A percentile compares a stretch with the other conserved stretches of the same genome.
phyloP scores from a whole-genome alignment of 2,888 invertebrate species.

The Linyphia triangularis region DNA sequence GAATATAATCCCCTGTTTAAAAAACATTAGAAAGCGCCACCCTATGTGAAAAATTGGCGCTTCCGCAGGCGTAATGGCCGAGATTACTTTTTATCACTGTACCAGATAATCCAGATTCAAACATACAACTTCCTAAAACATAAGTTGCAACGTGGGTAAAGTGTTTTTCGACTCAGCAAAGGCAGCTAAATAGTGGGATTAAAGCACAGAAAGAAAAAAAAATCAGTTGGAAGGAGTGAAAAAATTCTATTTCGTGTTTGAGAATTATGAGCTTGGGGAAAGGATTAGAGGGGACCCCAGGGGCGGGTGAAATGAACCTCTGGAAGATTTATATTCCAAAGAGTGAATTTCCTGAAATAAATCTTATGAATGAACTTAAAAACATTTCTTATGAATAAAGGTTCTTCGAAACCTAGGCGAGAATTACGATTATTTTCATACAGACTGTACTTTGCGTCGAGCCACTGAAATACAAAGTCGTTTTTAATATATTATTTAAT shows the following conservation, averaged over 20 bases:
- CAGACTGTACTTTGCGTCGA: no score
- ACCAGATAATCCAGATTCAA: conserved; percentile 14
- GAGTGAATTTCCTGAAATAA: not conserved
- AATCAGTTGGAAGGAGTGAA: not conserved
- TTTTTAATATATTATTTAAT: no score
- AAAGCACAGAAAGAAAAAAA: not conserved
- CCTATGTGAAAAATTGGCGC: conserved; percentile 31
- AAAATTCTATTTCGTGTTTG: not conserved
- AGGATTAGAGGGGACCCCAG: not conserved
- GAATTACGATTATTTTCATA: no score
- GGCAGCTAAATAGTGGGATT: conserved; percentile 21
- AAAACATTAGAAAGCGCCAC: conserved; percentile 42
- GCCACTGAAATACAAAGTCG: no score
- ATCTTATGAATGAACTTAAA: not conserved
- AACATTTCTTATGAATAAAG: not conserved
- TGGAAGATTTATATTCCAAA: not conserved
- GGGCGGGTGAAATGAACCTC: not conserved
- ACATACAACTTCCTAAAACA: conserved; percentile 1
- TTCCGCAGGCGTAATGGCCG: not conserved
- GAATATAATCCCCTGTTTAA: conserved; percentile 26
- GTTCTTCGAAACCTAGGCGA: no score
- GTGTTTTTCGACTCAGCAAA: not conserved
- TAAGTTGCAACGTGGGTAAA: not conserved
- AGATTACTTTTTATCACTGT: conserved; percentile 43
- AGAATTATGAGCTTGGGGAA: conserved; percentile 26